Conservation (phyloP, 1,140 invertebrate species). For the Neotoxoptera formosana region DNA sequence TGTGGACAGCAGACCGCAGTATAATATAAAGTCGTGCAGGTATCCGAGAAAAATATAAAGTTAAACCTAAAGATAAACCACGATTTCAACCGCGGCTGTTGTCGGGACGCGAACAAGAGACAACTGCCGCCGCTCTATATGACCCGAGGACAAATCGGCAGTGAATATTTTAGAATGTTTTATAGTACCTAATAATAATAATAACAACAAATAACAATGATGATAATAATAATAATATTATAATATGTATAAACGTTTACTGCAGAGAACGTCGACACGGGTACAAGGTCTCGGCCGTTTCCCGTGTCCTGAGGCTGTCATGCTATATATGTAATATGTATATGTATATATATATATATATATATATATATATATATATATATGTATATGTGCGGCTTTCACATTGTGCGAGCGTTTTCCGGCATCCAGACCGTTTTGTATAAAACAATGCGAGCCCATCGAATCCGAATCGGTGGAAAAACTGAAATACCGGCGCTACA, state of each 20-base stretch:
- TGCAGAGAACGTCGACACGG: not conserved
- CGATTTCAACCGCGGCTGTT: not conserved
- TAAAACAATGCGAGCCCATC: slow-evolving; percentile 16
- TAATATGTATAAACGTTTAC: not conserved
- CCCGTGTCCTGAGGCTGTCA: not conserved
- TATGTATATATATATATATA: too few relatives aligned
- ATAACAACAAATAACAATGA: not conserved
- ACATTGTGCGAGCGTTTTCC: slow-evolving; percentile 1
- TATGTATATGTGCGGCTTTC: not conserved
- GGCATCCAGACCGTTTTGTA: not conserved
- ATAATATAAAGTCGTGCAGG: not conserved
- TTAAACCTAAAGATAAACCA: not conserved
- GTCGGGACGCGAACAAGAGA: not conserved
- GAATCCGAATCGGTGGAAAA: not conserved
- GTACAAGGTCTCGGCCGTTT: slow-evolving; percentile 17
- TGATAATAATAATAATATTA: not conserved
- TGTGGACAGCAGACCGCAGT: not conserved
- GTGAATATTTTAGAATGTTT: not conserved
- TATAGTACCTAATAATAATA: not conserved
- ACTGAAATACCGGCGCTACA: not conserved
- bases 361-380: too few relatives aligned
- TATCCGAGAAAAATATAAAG: not conserved
- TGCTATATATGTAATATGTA: too few relatives aligned
- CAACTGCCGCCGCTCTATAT: not conserved
- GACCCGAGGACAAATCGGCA: not conserved